Evolutionary conservation across 2,888 invertebrate genomes (phyloP).

Genomic region (Saturnia pavonia): DNA sequence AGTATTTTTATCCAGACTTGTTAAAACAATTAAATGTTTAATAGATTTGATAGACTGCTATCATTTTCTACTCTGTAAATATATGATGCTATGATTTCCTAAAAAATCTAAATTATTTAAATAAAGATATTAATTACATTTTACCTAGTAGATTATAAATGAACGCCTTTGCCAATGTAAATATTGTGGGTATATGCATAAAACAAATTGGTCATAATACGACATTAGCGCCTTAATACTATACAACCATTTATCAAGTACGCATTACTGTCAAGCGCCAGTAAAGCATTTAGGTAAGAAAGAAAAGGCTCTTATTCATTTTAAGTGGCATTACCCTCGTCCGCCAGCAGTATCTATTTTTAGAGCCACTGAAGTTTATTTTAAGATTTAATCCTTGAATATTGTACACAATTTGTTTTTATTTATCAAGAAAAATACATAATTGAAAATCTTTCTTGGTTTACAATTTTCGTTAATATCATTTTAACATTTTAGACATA

Average conservation of each 20-base stretch:
- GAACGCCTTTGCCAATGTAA: neutral
- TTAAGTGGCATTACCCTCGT: conserved; percentile 5
- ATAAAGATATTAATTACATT: no score
- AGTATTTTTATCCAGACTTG: no score
- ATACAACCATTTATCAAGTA: conserved; percentile 8
- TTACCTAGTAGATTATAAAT: neutral
- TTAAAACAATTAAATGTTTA: no score
- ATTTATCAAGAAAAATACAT: neutral
- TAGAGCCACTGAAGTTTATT: neutral
- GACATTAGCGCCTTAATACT: neutral
- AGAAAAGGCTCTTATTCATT: conserved; percentile 10
- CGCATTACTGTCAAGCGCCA: conserved; percentile 7
- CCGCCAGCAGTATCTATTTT: conserved; percentile 5
- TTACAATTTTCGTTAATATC: neutral
- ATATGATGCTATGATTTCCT: no score
- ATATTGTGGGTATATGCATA: neutral
- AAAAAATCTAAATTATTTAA: no score
- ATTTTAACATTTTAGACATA: neutral
- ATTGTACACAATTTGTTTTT: neutral
- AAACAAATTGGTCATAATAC: neutral
- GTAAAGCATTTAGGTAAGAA: conserved; percentile 1
- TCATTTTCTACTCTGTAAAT: no score
- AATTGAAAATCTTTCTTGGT: neutral
- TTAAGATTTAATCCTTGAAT: conserved; percentile 11
- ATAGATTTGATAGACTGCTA: no score